phyloP scores from a whole-genome alignment of 2,113 vertebrate species.

The Neolamprologus cancellatus region DNA sequence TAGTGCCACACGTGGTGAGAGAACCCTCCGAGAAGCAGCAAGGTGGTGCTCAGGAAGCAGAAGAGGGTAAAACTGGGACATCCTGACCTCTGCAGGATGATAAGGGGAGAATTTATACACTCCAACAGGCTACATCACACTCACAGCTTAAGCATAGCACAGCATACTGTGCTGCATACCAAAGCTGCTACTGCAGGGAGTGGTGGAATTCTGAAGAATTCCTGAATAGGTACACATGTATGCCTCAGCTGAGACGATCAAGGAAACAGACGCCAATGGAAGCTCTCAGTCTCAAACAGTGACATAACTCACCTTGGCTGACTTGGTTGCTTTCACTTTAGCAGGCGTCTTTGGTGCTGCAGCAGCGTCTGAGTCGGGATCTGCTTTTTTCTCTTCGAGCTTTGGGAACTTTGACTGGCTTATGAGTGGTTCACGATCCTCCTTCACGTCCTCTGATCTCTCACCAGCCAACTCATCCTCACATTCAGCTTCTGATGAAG shows the following conservation, averaged over 20 bases:
- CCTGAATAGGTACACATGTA: neutral
- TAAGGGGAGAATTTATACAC: neutral
- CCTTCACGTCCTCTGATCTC: neutral
- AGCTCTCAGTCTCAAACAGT: neutral
- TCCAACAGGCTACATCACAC: neutral
- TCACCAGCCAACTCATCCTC: neutral
- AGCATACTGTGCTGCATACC: neutral
- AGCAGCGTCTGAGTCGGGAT: neutral
- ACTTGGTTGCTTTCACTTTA: neutral
- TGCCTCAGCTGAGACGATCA: neutral
- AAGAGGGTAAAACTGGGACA: conserved; percentile 8
- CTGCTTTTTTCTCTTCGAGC: neutral
- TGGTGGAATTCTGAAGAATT: neutral
- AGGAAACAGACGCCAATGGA: neutral
- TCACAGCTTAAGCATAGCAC: neutral
- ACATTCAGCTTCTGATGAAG: conserved; percentile 19
- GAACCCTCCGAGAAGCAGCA: conserved; percentile 59
- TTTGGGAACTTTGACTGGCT: neutral
- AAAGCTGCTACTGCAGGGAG: neutral
- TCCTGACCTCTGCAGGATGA: conserved; percentile 20
- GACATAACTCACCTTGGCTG: conserved; percentile 19
- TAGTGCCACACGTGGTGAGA: conserved; percentile 66
- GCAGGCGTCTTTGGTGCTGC: neutral
- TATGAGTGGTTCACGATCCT: neutral
- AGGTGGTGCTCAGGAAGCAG: conserved; percentile 43